Evolutionary conservation across 2,113 vertebrate species (phyloP).

Genomic region (Paradoxurus hermaphroditus): DNA sequence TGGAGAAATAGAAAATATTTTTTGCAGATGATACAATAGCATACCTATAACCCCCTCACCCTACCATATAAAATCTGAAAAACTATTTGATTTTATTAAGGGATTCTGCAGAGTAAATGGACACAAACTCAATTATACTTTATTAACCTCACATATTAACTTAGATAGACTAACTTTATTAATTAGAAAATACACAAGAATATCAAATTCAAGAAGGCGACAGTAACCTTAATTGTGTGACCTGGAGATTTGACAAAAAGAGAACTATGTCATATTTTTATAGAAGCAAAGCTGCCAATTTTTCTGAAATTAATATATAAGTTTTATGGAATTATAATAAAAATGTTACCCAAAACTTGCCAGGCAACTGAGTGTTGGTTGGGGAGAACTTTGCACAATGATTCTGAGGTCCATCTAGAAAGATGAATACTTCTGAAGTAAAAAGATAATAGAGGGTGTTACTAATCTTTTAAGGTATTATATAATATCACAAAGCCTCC

Average conservation of each 20-base stretch:
- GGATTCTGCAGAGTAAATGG: not conserved
- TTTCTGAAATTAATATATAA: not conserved
- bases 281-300: not conserved
- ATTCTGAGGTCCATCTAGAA: not conserved
- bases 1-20: not conserved
- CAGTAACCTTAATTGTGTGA: not conserved
- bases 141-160: not conserved
- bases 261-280: not conserved
- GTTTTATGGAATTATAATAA: not conserved
- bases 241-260: not conserved
- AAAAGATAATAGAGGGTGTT: not conserved
- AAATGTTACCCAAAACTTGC: not conserved
- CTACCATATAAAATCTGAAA: not conserved
- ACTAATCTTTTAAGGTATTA: not conserved
- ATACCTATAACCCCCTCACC: not conserved
- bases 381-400: not conserved
- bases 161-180: not conserved
- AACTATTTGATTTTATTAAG: not conserved
- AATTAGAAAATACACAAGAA: not conserved
- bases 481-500: not conserved
- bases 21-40: not conserved
- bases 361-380: not conserved
- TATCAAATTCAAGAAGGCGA: not conserved
- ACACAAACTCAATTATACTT: slow-evolving; percentile 28
- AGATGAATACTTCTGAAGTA: not conserved